Percentiles rank a stretch among this genome's conserved stretches.
These are phyloP conservation scores for Galeruca laticollis DNA, from an alignment of 2,888 invertebrate species.

Conservation along the genomic window DNA sequence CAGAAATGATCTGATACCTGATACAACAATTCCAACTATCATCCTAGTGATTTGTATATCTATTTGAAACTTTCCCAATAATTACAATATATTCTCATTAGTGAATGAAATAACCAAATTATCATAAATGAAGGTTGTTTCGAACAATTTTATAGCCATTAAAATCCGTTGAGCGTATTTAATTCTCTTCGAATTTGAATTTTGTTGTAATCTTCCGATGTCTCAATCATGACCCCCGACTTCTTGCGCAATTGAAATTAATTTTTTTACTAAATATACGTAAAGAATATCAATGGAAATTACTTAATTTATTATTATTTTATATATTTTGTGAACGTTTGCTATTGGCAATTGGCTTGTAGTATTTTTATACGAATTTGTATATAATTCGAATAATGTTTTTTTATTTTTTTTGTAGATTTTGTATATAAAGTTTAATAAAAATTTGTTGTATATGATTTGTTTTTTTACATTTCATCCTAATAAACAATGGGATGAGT, in stretches of 20 bases:
- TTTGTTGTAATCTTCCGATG: slow-evolving; percentile 46
- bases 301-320: slow-evolving; percentile 26
- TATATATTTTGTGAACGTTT: slow-evolving; percentile 17
- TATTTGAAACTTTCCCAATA: too few relatives aligned
- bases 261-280: neutral
- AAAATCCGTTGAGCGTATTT: slow-evolving; percentile 13
- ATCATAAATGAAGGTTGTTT: neutral
- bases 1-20: too few relatives aligned
- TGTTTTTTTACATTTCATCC: slow-evolving; percentile 3
- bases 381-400: slow-evolving; percentile 41
- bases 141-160: neutral
- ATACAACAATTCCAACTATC: too few relatives aligned
- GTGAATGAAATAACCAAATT: neutral
- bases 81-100: neutral
- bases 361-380: slow-evolving; percentile 34
- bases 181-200: slow-evolving; percentile 36
- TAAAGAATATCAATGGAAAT: slow-evolving; percentile 12
- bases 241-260: neutral
- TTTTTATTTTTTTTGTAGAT: slow-evolving; percentile 37
- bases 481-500: neutral
- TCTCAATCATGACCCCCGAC: slow-evolving; percentile 17
- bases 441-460: slow-evolving; percentile 28
- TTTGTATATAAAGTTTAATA: slow-evolving; percentile 48
- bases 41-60: too few relatives aligned
- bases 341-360: slow-evolving; percentile 22